These are phyloP conservation scores for Pteronotus mesoamericanus DNA, from an alignment of 2,797 vertebrate species.

Conservation along the genomic window DNA sequence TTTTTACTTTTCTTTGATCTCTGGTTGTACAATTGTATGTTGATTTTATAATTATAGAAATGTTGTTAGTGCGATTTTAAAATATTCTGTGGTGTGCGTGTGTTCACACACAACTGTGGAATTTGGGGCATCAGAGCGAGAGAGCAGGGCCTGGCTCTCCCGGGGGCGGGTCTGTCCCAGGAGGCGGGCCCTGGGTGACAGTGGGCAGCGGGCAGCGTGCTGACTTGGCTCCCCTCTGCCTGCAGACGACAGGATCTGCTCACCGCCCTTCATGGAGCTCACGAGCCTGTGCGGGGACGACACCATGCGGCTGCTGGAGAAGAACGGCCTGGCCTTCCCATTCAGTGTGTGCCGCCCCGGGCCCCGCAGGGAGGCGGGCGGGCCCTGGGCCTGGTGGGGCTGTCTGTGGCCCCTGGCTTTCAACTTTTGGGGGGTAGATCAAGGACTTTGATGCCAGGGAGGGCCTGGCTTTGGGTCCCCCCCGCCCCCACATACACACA, in stretches of 20 bases:
- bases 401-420: background rate
- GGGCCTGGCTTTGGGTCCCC: too few species aligned
- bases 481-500: background rate
- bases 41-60: background rate
- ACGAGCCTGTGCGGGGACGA: conserved; percentile 92
- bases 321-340: conserved; percentile 95
- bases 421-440: accelerated
- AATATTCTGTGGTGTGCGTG: accelerated
- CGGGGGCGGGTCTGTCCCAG: background rate
- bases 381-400: accelerated
- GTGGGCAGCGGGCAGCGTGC: background rate
- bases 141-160: background rate
- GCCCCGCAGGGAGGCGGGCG: background rate
- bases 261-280: conserved; percentile 98
- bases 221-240: background rate
- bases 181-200: background rate
- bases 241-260: conserved; percentile 91
- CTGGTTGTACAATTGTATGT: background rate
- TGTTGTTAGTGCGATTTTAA: background rate
- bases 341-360: conserved; percentile 88
- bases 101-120: accelerated
- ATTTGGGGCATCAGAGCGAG: accelerated
- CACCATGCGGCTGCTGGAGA: conserved; percentile 91
- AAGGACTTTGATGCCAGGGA: background rate
- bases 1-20: background rate